Conservation (phyloP, 2,113 vertebrate genomes). For the Nothoprocta perdicaria region DNA sequence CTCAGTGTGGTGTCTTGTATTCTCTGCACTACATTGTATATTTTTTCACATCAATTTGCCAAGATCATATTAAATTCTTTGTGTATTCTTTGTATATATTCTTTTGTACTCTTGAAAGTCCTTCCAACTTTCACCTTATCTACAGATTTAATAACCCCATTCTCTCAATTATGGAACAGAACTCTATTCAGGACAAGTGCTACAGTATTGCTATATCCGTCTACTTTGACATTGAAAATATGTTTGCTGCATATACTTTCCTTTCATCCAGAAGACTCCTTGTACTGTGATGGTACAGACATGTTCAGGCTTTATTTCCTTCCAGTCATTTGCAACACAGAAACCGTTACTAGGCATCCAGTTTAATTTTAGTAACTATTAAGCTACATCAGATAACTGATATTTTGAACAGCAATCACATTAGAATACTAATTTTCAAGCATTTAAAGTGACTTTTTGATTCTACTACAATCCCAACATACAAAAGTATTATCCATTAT, state of each 20-base stretch:
- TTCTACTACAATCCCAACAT: background rate
- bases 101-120: background rate
- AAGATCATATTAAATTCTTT: background rate
- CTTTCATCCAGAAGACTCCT: background rate
- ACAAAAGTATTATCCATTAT: fast-evolving
- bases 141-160: background rate
- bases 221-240: background rate
- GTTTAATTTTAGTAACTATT: background rate
- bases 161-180: background rate
- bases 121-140: background rate
- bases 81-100: no score
- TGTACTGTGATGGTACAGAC: background rate
- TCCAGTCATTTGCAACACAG: background rate
- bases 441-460: background rate
- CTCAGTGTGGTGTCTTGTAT: background rate
- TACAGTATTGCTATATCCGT: background rate
- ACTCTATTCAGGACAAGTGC: background rate
- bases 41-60: background rate
- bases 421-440: background rate
- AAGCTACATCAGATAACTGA: background rate
- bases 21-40: background rate
- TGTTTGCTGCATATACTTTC: background rate
- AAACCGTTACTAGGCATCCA: background rate
- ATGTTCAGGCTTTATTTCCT: background rate
- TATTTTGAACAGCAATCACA: background rate